These are phyloP conservation scores for Dendronephthya gigantea DNA, from an alignment of 64 coral and sea anemone genomes.

Conservation along the genomic window DNA sequence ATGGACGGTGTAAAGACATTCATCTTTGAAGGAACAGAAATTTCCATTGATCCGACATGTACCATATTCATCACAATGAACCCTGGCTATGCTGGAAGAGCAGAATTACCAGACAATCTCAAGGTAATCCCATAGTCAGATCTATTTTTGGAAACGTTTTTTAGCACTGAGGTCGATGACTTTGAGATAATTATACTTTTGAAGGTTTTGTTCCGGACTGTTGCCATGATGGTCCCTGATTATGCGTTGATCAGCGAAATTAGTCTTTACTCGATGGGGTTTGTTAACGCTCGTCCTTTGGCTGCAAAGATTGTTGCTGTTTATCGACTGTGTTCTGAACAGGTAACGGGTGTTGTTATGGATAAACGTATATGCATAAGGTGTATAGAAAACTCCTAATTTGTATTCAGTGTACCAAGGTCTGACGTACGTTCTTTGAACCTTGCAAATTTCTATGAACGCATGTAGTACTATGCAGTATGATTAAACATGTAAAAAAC, in stretches of 20 bases:
- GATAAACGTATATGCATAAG: neutral
- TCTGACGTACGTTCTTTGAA: too few relatives aligned
- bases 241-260: slow-evolving; percentile 92
- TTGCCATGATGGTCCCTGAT: slow-evolving; percentile 98
- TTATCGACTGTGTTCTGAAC: slow-evolving; percentile 82
- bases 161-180: too few relatives aligned
- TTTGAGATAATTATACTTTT: too few relatives aligned
- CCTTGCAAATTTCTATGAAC: too few relatives aligned
- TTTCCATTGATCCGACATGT: slow-evolving; percentile 83
- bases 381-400: too few relatives aligned
- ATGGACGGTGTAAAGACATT: slow-evolving; percentile 84
- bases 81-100: slow-evolving; percentile 82
- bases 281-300: slow-evolving; percentile 67
- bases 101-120: slow-evolving; percentile 85
- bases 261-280: slow-evolving; percentile 89
- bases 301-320: slow-evolving; percentile 77
- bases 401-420: too few relatives aligned
- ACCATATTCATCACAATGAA: slow-evolving; percentile 99
- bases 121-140: slow-evolving; percentile 63
- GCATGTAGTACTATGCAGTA: too few relatives aligned
- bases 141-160: too few relatives aligned
- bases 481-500: too few relatives aligned
- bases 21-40: slow-evolving; percentile 97
- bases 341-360: slow-evolving; percentile 28
- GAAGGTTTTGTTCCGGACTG: slow-evolving; percentile 83